Evolutionary conservation across 1,140 invertebrate genomes (phyloP), one percentile per base, ranked within the genome.

Genomic region (Drosophila suzukii): DNA sequence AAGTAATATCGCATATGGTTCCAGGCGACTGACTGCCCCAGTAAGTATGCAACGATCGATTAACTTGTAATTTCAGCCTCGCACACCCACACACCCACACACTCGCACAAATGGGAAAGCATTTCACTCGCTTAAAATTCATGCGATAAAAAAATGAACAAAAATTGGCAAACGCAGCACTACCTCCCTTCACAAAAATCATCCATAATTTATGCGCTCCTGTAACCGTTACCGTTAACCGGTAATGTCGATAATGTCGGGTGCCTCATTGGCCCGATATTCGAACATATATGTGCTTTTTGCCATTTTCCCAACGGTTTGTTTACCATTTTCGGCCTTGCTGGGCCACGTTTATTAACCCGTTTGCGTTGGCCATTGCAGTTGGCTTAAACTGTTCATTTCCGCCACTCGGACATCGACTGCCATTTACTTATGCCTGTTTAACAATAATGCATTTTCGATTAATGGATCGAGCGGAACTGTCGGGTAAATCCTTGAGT

Each of bases 1-100:
- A 76, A 44, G 72, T 62, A 53, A 54, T 71, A 75, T 65, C 78
- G 72, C 41, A 39, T 58, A 56, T 74, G 46, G 57, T 68, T 84
- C 59, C 63, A 58, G 38, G 27, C 43, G 50, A 65, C 39, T 81
- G 59, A 36, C 39, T 81, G 41, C 58, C 36, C 75, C 65, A 38
- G 83, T 88, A 88, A 82, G 83, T 85, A 88, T 72, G 65, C 70
- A 78, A 78, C 46, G 50, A 51, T 53, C 57, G 82, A 75, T 81
- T 84, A 81, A 77, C 50, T 80, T 76, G 56, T 61, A 73, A 71
- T 73, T 66, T 38, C 30, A 13, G 36, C 13, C 13, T 20, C 34
- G 2, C 36, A 24, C 27, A 15, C 62, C 24, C 39, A 39, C 47
- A n/a, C 15, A 6, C 10, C 11, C 24, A 3, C 34, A 44, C 34